Base-by-base conservation (phyloP, 2,888 invertebrate genomes). In the Imbricaverruca yamaguchii region DNA sequence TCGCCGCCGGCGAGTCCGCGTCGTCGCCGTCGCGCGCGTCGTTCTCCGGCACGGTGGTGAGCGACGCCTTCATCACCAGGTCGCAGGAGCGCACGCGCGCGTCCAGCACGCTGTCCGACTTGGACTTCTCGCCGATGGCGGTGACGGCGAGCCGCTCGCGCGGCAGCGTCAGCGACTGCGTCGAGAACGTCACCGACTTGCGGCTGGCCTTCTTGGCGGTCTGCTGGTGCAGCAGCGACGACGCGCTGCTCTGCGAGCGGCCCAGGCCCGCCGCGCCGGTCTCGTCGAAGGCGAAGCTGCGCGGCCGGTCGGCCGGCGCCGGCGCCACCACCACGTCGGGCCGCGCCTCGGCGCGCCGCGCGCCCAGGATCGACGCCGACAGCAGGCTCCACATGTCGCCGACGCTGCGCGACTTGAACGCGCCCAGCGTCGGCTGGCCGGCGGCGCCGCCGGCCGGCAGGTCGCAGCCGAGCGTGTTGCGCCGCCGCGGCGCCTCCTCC, bases 151-250 rank as follows among this genome's bases (percentile, higher is more conserved):
- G 57, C 15, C 53, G 13, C 57, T 79, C 88, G 0, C 86, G 88
- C 18, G 85, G 87, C 11, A 87, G 86, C 0, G 95, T 98, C 80
- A 98, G 98, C 86, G 85, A 87, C 63, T 96, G 96, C 94, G 94
- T 95, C 67, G 91, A 92, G 85, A 87, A 90, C 10, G 90, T 93
- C 85, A 98, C 98, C 0, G 92, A 93, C 79, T 79, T 79, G 8
- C 79, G 57, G 13, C 15, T 57, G 21, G 55, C 53, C 55, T 74
- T 74, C 53, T 55, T 53, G 53, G 55, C 74, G 21, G 21, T 21
- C 2, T 55, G 9, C 56, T 55, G 55, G 3, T 55, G 56, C 55
- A 57, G 56, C n/a, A 78, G 78, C n/a, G 78, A 56, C 13, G 69
- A 69, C 39, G 15, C 10, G 69, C 69, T 69, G 69, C 69, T 69